A percentile compares a stretch with the other conserved stretches of the same genome.
These are phyloP conservation scores for Eulemur rubriventer DNA, from an alignment of 2,797 vertebrate species.

Conservation along the genomic window DNA sequence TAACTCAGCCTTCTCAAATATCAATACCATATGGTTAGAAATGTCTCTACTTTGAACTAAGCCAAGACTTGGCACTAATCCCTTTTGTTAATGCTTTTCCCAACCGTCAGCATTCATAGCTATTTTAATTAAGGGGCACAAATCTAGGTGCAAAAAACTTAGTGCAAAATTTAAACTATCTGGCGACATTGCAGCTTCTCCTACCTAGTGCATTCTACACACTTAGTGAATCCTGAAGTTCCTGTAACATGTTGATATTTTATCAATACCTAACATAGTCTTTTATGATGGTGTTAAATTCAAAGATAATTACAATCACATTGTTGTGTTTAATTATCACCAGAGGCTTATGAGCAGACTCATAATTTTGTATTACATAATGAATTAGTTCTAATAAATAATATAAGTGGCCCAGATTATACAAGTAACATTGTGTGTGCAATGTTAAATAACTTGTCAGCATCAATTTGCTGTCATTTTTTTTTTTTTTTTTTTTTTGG, in stretches of 20 bases:
- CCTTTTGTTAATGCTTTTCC: neutral
- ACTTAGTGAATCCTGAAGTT: neutral
- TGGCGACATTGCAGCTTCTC: neutral
- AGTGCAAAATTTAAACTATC: neutral
- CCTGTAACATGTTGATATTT: constrained; percentile 9
- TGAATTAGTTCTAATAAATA: constrained; percentile 7
- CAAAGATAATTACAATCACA: constrained; percentile 57
- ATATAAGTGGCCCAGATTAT: neutral
- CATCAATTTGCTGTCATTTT: neutral
- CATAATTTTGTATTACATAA: constrained; percentile 51
- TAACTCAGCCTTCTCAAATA: neutral
- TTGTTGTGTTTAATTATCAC: constrained; percentile 39
- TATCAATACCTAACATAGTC: neutral
- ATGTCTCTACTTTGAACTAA: neutral
- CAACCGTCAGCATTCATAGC: neutral
- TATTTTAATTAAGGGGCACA: neutral
- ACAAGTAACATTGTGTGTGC: neutral
- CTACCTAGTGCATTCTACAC: neutral
- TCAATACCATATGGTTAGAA: neutral
- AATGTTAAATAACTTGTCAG: neutral
- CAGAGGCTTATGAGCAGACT: neutral
- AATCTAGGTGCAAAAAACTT: neutral
- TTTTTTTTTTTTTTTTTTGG: too few relatives aligned
- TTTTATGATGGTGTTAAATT: constrained; percentile 42
- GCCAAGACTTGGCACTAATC: too few relatives aligned